These are phyloP conservation scores for Myotis planiceps DNA, from an alignment of 2,797 vertebrate species.

Conservation along the genomic window DNA sequence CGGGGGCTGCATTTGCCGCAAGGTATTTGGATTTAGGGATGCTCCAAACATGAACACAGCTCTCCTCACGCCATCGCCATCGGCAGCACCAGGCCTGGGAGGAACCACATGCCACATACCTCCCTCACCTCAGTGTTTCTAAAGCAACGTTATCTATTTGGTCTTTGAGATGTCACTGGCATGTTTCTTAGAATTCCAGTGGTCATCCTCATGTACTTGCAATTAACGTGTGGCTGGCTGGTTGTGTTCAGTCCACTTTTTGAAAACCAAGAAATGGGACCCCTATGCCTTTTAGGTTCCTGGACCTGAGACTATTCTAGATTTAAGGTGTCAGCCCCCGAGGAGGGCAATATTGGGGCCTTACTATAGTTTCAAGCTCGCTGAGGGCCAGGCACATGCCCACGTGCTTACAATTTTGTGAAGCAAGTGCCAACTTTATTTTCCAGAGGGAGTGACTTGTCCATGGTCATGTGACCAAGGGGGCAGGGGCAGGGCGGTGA, in stretches of 20 bases:
- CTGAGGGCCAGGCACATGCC: neutral
- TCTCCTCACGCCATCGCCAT: fast-evolving
- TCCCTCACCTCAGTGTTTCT: neutral
- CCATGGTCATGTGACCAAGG: neutral
- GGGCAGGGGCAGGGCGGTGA: neutral
- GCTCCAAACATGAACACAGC: fast-evolving
- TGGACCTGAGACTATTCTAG: neutral
- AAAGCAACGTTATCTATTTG: fast-evolving
- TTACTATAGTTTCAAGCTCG: neutral
- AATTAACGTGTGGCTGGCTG: neutral
- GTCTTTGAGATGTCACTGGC: neutral
- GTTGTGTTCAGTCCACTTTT: neutral
- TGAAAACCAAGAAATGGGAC: neutral
- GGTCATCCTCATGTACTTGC: neutral
- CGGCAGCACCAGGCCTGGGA: neutral
- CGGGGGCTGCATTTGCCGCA: fast-evolving
- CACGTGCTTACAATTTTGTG: fast-evolving
- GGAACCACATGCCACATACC: neutral
- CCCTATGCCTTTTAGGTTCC: neutral
- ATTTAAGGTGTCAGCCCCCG: neutral
- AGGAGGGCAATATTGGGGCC: neutral
- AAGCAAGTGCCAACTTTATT: neutral
- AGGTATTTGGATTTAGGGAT: neutral
- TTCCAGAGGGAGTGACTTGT: neutral
- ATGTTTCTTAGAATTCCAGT: neutral